Conservation (phyloP, 1,140 invertebrate species). For the Papilio xuthus region DNA sequence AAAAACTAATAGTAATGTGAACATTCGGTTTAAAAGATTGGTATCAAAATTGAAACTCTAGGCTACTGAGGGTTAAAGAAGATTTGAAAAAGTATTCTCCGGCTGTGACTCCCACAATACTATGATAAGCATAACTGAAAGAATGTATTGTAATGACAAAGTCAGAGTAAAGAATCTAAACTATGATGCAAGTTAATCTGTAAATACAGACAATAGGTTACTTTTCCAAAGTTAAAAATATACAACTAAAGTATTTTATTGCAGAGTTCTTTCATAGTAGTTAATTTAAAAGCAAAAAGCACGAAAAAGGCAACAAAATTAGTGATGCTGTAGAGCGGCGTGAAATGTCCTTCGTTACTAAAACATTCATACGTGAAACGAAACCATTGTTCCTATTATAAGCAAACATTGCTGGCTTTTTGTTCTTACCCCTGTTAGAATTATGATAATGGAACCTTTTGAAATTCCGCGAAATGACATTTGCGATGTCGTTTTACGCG, state of each 20-base stretch:
- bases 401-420: conserved; percentile 59
- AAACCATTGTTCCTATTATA: conserved; percentile 67
- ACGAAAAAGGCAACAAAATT: conserved; percentile 17
- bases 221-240: too few relatives aligned
- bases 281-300: conserved; percentile 10
- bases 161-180: too few relatives aligned
- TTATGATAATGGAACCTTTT: conserved; percentile 65
- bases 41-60: too few relatives aligned
- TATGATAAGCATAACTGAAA: too few relatives aligned
- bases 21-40: too few relatives aligned
- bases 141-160: too few relatives aligned
- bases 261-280: neutral
- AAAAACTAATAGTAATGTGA: too few relatives aligned
- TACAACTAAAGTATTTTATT: neutral
- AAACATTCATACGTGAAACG: conserved; percentile 57
- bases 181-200: too few relatives aligned
- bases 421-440: conserved; percentile 59
- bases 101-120: too few relatives aligned
- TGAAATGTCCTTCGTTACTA: conserved; percentile 38
- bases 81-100: too few relatives aligned
- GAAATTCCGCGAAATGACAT: conserved; percentile 49
- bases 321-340: conserved; percentile 12
- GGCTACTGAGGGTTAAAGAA: too few relatives aligned
- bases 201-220: too few relatives aligned
- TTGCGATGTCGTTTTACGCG: conserved; percentile 42